These are phyloP conservation scores for Trichacis sp. DNA, from an alignment of 2,888 invertebrate species.

Conservation along the genomic window DNA sequence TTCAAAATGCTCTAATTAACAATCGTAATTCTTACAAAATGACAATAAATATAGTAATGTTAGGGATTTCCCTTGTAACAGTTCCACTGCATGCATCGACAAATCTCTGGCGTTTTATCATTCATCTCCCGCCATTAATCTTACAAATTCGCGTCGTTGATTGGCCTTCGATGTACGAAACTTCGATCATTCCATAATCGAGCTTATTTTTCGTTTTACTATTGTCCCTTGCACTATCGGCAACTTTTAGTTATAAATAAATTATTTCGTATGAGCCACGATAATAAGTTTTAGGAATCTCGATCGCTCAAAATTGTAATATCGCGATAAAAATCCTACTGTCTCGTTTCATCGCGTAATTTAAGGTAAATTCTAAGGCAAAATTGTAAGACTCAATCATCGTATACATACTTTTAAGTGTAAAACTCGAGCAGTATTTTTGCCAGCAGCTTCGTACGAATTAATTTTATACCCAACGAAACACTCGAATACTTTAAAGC, in stretches of 20 bases:
- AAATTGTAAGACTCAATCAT: slow-evolving; percentile 15
- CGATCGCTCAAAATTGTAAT: slow-evolving; percentile 5
- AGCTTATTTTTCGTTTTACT: neutral
- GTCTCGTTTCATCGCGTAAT: slow-evolving; percentile 23
- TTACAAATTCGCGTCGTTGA: neutral
- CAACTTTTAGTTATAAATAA: slow-evolving; percentile 11
- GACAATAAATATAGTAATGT: slow-evolving; percentile 26
- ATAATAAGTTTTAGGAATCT: slow-evolving; percentile 12
- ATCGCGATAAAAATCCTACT: slow-evolving; percentile 11
- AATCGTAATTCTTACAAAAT: slow-evolving; percentile 25
- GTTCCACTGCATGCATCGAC: neutral
- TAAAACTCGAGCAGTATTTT: slow-evolving; percentile 10
- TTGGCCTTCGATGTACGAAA: slow-evolving; percentile 27
- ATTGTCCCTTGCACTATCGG: neutral
- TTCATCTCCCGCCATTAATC: neutral
- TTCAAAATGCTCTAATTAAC: slow-evolving; percentile 26
- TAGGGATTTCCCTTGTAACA: slow-evolving; percentile 19
- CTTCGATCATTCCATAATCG: neutral
- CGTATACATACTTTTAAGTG: slow-evolving; percentile 13
- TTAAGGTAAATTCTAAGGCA: slow-evolving; percentile 18
- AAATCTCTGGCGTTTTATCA: neutral
- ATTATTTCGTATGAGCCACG: neutral
- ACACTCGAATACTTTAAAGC: slow-evolving; percentile 2
- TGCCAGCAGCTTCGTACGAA: slow-evolving; percentile 12
- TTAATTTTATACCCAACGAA: slow-evolving; percentile 2